Percentiles rank a stretch among this genome's conserved stretches.
Conservation (phyloP, 2,113 vertebrate genomes). For the Bothrops jararaca region DNA sequence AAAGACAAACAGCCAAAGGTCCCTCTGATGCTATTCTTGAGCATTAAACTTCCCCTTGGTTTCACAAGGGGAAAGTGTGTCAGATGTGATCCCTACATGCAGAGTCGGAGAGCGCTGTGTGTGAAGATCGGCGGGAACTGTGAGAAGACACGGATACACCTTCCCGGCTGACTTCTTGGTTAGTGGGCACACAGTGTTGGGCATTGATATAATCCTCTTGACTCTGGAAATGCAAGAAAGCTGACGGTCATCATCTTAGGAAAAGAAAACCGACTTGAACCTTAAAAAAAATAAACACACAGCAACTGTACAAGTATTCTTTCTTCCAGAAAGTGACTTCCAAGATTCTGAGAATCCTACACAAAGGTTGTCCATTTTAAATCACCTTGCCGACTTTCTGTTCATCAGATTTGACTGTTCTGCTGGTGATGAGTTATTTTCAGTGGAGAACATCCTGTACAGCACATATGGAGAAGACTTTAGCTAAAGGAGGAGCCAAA, state of each 20-base stretch:
- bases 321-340: neutral
- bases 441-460: neutral
- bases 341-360: neutral
- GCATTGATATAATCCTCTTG: conserved; percentile 72
- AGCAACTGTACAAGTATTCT: neutral
- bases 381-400: neutral
- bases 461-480: neutral
- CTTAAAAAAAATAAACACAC: neutral
- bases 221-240: conserved; percentile 61
- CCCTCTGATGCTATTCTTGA: neutral
- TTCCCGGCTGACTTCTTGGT: conserved; percentile 65
- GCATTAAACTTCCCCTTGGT: accelerated
- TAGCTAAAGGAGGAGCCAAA: neutral
- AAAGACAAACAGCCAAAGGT: neutral
- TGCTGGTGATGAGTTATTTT: neutral
- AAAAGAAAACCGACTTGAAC: neutral
- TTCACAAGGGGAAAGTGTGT: accelerated
- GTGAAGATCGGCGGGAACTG: conserved; percentile 76
- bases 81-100: conserved; percentile 71
- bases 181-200: conserved; percentile 55
- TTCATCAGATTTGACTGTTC: neutral
- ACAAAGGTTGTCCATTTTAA: neutral
- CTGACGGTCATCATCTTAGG: accelerated
- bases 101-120: conserved; percentile 71
- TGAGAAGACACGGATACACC: conserved; percentile 76